Conservation (phyloP, 2,797 vertebrate genomes). For the Alosa sapidissima region DNA sequence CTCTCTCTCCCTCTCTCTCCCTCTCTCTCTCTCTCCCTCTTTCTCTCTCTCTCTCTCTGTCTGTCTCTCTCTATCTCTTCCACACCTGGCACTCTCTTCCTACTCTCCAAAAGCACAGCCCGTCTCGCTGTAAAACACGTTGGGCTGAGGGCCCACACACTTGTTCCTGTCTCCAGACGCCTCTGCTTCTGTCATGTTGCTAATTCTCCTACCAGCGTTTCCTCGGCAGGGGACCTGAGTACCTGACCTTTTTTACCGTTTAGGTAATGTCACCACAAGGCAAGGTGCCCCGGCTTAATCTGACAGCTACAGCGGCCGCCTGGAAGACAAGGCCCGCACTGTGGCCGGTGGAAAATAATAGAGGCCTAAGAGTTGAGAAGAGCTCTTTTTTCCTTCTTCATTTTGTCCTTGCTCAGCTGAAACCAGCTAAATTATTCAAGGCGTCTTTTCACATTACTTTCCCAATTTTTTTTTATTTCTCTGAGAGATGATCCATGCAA, state of each 20-base stretch:
- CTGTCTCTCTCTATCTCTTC: background rate
- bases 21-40: too few relatives aligned
- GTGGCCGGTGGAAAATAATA: background rate
- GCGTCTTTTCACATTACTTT: constrained; percentile 33
- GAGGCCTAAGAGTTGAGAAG: background rate
- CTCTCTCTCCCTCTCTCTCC: too few relatives aligned
- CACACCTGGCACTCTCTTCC: background rate
- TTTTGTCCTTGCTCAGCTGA: constrained; percentile 35
- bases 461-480: constrained; percentile 33
- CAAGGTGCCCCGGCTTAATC: background rate
- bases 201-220: background rate
- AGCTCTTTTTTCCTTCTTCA: background rate
- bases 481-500: constrained; percentile 37
- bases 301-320: background rate
- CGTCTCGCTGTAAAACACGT: background rate
- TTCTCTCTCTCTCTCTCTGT: background rate
- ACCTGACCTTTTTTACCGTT: background rate
- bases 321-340: background rate
- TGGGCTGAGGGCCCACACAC: background rate
- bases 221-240: background rate
- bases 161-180: background rate
- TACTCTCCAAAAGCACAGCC: background rate
- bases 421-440: constrained; percentile 47
- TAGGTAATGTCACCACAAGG: background rate
- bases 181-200: constrained; percentile 6